Evolutionary conservation across 2,888 invertebrate species (phyloP).

Genomic region (Amaurobius ferox): DNA sequence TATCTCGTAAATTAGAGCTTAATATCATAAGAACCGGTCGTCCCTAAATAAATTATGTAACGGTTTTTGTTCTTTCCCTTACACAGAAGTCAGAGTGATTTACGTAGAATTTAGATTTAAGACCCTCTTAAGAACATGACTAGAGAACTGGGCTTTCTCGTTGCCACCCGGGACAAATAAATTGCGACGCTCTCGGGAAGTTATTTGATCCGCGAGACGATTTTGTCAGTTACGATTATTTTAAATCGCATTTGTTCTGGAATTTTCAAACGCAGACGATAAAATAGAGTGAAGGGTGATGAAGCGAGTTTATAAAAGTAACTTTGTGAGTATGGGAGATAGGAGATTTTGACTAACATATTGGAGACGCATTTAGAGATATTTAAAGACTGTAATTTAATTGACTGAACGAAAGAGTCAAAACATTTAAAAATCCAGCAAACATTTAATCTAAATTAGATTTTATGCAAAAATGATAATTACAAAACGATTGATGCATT

Average conservation of each 20-base stretch:
- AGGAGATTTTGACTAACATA: too few relatives aligned
- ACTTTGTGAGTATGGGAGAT: too few relatives aligned
- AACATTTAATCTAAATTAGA: too few relatives aligned
- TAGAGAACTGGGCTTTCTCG: constrained; percentile 3
- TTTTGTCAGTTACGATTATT: constrained; percentile 16
- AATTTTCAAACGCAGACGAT: background rate
- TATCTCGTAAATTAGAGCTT: constrained; percentile 65
- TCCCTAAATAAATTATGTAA: constrained; percentile 46
- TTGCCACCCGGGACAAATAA: constrained; percentile 1
- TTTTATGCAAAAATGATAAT: too few relatives aligned
- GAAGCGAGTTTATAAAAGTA: too few relatives aligned
- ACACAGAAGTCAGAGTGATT: constrained; percentile 44
- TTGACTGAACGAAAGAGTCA: too few relatives aligned
- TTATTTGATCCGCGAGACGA: constrained; percentile 3
- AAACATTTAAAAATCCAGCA: too few relatives aligned
- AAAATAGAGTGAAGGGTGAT: background rate
- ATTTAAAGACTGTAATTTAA: too few relatives aligned
- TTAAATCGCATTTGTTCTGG: constrained; percentile 6
- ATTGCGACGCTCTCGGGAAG: background rate
- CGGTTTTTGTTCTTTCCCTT: background rate
- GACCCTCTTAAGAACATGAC: background rate
- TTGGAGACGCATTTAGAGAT: too few relatives aligned
- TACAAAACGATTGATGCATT: too few relatives aligned
- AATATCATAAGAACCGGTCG: constrained; percentile 57
- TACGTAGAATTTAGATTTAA: constrained; percentile 46